These are phyloP conservation scores for Meloidogyne chitwoodi DNA, from an alignment of 1,140 invertebrate species.

Conservation along the genomic window DNA sequence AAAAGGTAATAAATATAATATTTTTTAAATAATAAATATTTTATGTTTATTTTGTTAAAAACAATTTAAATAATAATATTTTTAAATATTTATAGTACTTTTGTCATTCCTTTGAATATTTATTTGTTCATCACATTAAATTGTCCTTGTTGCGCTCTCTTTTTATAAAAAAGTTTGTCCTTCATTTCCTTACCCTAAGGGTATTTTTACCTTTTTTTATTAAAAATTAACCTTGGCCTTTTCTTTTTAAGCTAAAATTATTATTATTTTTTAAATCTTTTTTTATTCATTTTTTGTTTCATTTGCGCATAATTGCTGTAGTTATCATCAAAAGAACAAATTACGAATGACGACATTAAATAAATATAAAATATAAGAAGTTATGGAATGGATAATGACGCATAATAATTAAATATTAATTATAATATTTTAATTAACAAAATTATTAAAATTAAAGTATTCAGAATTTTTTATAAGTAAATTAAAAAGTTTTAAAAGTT, in stretches of 20 bases:
- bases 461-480: too few species aligned
- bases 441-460: too few species aligned
- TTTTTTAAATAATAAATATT: neutral
- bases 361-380: too few species aligned
- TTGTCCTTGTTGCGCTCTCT: neutral
- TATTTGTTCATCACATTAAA: neutral
- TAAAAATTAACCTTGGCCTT: neutral
- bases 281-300: neutral
- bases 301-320: neutral
- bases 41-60: too few species aligned
- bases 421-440: too few species aligned
- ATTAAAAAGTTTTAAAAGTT: too few species aligned
- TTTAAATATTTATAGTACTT: too few species aligned
- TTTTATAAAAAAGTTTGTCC: neutral
- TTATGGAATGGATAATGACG: neutral
- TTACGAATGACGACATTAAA: neutral
- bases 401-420: too few species aligned
- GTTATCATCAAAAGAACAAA: neutral
- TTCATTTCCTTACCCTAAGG: neutral
- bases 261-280: neutral
- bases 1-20: neutral
- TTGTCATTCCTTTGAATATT: neutral
- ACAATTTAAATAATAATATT: too few species aligned
- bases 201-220: conserved; percentile 1
- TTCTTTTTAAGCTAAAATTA: too few species aligned